Percentiles rank a stretch among this genome's conserved stretches.
Evolutionary conservation across 2,113 vertebrate genomes (phyloP).

Genomic region (Aegithalos caudatus): DNA sequence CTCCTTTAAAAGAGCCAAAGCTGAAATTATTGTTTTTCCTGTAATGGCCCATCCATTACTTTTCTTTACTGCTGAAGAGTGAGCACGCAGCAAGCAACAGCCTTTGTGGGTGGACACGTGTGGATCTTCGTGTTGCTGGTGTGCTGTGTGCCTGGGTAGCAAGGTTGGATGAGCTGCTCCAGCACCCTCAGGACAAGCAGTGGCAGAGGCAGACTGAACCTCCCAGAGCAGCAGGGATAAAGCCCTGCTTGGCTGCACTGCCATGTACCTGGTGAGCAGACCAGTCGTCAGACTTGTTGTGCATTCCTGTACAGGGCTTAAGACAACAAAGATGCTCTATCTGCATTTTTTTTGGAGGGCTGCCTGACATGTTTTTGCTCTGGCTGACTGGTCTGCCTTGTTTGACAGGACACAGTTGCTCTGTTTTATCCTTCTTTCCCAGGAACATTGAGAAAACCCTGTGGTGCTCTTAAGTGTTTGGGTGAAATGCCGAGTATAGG

Average conservation of each 20-base stretch:
- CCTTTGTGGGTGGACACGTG: background rate
- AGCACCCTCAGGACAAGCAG: background rate
- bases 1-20: background rate
- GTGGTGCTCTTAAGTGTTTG: background rate
- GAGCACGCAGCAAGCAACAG: background rate
- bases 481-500: background rate
- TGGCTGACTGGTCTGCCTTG: background rate
- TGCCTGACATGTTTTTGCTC: background rate
- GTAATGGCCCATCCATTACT: background rate
- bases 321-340: background rate
- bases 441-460: background rate
- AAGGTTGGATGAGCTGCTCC: background rate
- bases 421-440: background rate
- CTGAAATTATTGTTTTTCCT: background rate
- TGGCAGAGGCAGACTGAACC: background rate
- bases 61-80: background rate
- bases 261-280: background rate
- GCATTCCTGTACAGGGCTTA: background rate
- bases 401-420: background rate
- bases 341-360: background rate
- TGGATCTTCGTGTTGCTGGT: background rate
- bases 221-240: background rate
- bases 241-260: accelerated
- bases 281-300: accelerated
- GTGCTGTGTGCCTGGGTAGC: background rate